Conservation (phyloP, 2,113 vertebrate species). For the Psittacula cyanocephala region DNA sequence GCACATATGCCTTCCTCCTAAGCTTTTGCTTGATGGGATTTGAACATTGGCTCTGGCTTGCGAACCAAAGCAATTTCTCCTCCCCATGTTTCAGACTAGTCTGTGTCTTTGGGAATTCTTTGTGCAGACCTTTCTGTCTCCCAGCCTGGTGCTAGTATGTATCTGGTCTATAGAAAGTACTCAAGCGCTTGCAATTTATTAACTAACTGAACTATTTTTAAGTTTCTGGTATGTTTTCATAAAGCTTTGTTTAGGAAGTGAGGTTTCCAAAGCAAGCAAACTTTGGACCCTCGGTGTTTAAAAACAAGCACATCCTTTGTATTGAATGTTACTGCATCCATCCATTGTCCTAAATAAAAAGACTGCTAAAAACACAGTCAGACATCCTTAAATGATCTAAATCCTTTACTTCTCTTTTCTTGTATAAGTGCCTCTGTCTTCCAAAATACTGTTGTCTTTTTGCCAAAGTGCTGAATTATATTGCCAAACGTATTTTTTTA, state of each 20-base stretch:
- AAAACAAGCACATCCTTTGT: constrained; percentile 4
- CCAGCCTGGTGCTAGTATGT: neutral
- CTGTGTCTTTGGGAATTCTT: neutral
- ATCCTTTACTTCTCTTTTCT: neutral
- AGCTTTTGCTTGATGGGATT: neutral
- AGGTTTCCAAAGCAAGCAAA: neutral
- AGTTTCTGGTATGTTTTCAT: neutral
- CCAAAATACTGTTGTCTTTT: neutral
- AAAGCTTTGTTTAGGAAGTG: neutral
- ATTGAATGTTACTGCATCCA: neutral
- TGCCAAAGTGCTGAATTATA: constrained; percentile 1
- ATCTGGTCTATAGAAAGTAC: neutral
- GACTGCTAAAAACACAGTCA: neutral
- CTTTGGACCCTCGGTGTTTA: neutral
- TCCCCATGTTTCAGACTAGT: neutral
- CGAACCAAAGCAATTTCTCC: neutral
- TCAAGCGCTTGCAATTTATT: neutral
- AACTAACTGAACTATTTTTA: neutral
- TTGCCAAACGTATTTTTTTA: neutral
- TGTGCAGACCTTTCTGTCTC: neutral
- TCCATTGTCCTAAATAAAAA: neutral
- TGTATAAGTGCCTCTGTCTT: neutral
- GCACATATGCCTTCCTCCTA: neutral
- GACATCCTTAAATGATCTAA: neutral
- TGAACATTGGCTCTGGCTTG: neutral